Base-by-base conservation (phyloP, 2,113 vertebrate genomes). In the Thamnaconus septentrionalis region DNA sequence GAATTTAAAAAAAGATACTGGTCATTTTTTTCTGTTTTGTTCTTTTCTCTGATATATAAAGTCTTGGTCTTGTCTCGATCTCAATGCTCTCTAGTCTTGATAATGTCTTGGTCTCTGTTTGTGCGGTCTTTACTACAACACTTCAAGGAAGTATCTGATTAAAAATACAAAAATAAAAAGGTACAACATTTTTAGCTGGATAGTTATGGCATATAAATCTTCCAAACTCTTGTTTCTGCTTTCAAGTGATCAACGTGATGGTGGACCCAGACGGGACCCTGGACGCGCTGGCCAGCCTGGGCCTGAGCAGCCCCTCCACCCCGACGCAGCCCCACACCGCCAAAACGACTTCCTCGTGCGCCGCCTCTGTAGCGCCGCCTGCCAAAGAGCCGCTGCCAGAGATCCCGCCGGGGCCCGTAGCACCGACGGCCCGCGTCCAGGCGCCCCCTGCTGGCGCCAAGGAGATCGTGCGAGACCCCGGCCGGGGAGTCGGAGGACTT, bases 231-330 rank as follows among this genome's bases (percentile, higher is more conserved):
- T 64, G 3, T 51, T 39, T 56, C 44, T 64, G 39, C 69, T 55
- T 59, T 73, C 18, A 31, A 99, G 97, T 94, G 11, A 99, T 99
- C 80, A 97, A 98, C 53, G 86, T 95, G 60, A 99, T 99, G 95
- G 95, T 99, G 40, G 97, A 99, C 85, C 96, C 97, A 3, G 96
- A 98, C 45, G 97, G 96, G 62, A 96, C 95, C 58, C 88, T 99
- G 82, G 97, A 98, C 42, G 95, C 95, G 58, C 85, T 97, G 73
- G 94, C 95, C 84, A 95, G 86, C 80, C 90, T 98, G 69, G 93
- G 94, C 70, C 91, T 97, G 7, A 56, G 87, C 73, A 92, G 90
- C 74, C 90, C 95, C 7, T 68, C 92, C 12, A 77, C 92, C 4
- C 66, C 94, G 40, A 80, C 93, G 7, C 96, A 94, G 76, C 72